Evolutionary conservation across 1,140 invertebrate species (phyloP), one percentile per base, ranked within the genome.

Genomic region (Meteorus sp.): DNA sequence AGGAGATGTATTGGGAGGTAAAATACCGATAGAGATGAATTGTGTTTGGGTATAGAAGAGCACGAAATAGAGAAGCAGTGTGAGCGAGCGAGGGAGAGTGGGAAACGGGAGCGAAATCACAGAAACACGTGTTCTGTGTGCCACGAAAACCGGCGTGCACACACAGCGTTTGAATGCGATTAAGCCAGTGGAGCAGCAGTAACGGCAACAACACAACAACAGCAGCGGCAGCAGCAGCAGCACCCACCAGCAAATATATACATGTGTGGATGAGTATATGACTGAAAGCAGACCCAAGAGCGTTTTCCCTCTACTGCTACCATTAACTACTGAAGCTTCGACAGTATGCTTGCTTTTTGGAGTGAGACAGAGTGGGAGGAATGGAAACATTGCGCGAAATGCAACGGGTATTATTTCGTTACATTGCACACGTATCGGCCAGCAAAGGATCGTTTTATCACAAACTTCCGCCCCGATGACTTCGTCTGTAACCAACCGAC

Each of bases 391-490:
- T 44, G 20, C 31, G 54, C 31, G 35, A 60, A 43, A 37, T 29
- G 55, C 44, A 56, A 52, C 45, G 50, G 55, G 55, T 58, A 65
- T 68, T 71, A 69, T 66, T 68, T 67, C 66, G 51, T 68, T 71
- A 72, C 63, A 67, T 59, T 65, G 61, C 35, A 56, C 57, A 44
- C 25, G 62, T 43, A 59, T 39, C 44, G 25, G 44, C 41, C 52
- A 31, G 45, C 51, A 69, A 71, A 70, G 63, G 61, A 67, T 65
- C 63, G 64, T 65, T 72, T 71, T 63, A 64, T 71, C 68, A 61
- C 54, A 59, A 54, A 48, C 61, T 71, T 71, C 56, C 64, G 62
- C 68, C 45, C 56, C 62, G 51, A 29, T 56, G 58, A 56, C 19
- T 52, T 60, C 41, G 41, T 59, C 62, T 64, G 62, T 64, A 63